Conservation (phyloP, 2,888 invertebrate genomes). For the Aethes cnicana region DNA sequence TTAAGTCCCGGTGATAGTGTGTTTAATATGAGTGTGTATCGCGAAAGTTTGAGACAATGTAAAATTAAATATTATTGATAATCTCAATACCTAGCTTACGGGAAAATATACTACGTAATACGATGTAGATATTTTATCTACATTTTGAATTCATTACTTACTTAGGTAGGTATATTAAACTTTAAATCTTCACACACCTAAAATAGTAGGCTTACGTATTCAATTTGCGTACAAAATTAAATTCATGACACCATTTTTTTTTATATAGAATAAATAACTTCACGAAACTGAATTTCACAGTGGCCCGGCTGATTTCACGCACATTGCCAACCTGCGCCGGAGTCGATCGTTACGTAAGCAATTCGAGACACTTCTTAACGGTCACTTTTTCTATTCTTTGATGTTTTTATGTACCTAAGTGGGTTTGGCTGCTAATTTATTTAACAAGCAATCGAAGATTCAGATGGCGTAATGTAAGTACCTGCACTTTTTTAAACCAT, state of each 20-base stretch:
- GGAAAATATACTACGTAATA: too few species aligned
- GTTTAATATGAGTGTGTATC: too few species aligned
- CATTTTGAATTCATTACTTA: too few species aligned
- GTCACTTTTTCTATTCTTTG: constrained; percentile 8
- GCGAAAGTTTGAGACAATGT: too few species aligned
- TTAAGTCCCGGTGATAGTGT: too few species aligned
- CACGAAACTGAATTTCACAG: constrained; percentile 20
- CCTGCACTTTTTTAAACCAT: constrained; percentile 3
- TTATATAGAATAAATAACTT: constrained; percentile 14
- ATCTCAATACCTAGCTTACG: too few species aligned
- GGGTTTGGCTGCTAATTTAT: constrained; percentile 18
- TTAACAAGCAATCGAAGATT: background rate
- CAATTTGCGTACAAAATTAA: background rate
- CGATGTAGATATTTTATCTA: too few species aligned
- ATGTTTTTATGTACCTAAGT: constrained; percentile 20
- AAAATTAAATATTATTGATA: too few species aligned
- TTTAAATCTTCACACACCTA: too few species aligned
- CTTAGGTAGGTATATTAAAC: too few species aligned
- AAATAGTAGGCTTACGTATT: too few species aligned
- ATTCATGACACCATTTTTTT: background rate
- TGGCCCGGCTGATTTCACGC: constrained; percentile 20
- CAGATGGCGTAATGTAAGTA: background rate
- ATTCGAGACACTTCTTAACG: constrained; percentile 16
- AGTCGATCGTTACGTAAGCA: constrained; percentile 15
- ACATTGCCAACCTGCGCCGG: constrained; percentile 4